Evolutionary conservation across 92 coral and sea anemone genomes (phyloP).

Genomic region (Pocillopora grandis): DNA sequence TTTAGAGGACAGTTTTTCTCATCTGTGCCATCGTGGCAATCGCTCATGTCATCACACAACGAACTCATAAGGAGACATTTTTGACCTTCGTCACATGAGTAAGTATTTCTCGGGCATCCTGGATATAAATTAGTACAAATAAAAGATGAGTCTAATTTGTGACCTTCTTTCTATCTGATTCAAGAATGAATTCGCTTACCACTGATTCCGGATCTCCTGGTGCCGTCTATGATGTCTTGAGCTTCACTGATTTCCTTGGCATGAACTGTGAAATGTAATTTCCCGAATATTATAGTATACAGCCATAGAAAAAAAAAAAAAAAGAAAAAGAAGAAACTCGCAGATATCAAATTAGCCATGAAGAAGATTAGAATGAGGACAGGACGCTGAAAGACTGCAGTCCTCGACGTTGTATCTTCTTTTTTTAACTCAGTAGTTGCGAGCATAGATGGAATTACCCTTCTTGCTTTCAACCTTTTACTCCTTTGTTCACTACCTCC

Average conservation of each 20-base stretch:
- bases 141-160: not conserved
- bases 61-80: constrained; percentile 78
- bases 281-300: not conserved
- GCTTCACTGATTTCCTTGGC: not conserved
- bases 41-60: constrained; percentile 79
- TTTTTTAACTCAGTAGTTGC: no score
- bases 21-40: constrained; percentile 83
- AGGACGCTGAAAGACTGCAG: no score
- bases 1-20: constrained; percentile 76
- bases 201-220: constrained; percentile 1
- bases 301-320: not conserved
- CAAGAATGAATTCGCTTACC: constrained; percentile 1
- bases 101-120: constrained; percentile 69
- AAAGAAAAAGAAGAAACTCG: no score
- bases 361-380: no score
- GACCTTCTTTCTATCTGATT: not conserved
- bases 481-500: no score
- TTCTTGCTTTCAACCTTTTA: no score
- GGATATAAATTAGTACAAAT: not conserved
- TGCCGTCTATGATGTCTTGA: constrained; percentile 8
- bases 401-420: no score
- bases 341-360: no score
- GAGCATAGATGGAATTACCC: no score
- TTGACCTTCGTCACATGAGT: constrained; percentile 73
- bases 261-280: not conserved